Percentiles rank a stretch among this genome's conserved stretches.
Conservation (phyloP, 92 coral and sea anemone genomes). For the Epizoanthus stellaris region DNA sequence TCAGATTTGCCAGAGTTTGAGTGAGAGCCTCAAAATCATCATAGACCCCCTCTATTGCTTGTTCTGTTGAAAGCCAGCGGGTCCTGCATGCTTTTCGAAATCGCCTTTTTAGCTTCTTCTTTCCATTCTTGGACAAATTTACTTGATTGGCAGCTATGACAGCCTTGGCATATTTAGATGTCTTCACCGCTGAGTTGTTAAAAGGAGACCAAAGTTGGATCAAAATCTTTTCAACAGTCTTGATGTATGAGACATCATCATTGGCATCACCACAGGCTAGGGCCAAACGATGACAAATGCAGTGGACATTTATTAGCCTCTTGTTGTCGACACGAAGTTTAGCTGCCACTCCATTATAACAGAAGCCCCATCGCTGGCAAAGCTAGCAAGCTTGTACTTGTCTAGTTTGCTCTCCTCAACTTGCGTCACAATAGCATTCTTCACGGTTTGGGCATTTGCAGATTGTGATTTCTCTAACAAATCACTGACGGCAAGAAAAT, state of each 20-base stretch:
- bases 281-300: constrained; percentile 60
- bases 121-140: constrained; percentile 45
- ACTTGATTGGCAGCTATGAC: constrained; percentile 43
- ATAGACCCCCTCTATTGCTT: constrained; percentile 51
- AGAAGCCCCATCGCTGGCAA: constrained; percentile 26
- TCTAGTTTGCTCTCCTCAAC: constrained; percentile 37
- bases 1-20: constrained; percentile 43
- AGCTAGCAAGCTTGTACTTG: constrained; percentile 29
- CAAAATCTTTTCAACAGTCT: constrained; percentile 52
- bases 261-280: constrained; percentile 62
- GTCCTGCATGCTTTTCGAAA: constrained; percentile 53
- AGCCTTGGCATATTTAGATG: constrained; percentile 46
- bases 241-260: constrained; percentile 35
- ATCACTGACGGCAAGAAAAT: constrained; percentile 47
- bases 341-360: constrained; percentile 54
- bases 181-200: constrained; percentile 43
- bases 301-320: constrained; percentile 54
- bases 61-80: constrained; percentile 37
- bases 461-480: constrained; percentile 42
- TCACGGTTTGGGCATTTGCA: constrained; percentile 48
- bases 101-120: constrained; percentile 43
- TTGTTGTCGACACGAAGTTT: constrained; percentile 60
- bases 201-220: constrained; percentile 57
- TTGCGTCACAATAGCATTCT: constrained; percentile 32
- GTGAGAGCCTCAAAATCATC: constrained; percentile 51